These are phyloP conservation scores for Vireo griseus DNA, from an alignment of 2,797 vertebrate species.

Conservation along the genomic window DNA sequence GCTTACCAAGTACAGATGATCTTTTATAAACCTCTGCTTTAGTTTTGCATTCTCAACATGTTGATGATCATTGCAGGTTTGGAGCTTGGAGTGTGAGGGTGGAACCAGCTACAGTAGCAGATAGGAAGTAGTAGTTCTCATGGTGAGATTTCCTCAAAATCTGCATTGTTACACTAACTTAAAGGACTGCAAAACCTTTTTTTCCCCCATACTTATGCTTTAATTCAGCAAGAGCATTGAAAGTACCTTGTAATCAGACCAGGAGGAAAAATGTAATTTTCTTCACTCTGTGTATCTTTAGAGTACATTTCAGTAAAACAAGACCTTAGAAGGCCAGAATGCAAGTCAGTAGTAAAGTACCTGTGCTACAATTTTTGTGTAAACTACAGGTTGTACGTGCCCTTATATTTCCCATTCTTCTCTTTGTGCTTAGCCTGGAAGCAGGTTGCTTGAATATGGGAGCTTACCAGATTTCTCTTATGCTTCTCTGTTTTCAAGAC, in stretches of 20 bases:
- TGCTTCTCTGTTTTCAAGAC: not conserved
- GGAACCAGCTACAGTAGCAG: not conserved
- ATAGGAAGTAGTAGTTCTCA: not conserved
- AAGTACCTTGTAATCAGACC: not conserved
- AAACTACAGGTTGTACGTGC: accelerated
- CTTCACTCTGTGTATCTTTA: not conserved
- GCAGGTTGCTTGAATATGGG: not conserved
- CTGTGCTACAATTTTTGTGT: not conserved
- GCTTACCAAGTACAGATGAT: not conserved
- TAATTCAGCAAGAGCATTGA: not conserved
- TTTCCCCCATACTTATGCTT: not conserved
- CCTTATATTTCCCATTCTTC: not conserved
- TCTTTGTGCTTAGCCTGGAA: not conserved
- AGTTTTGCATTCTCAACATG: not conserved
- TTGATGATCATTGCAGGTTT: not conserved
- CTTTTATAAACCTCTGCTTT: not conserved
- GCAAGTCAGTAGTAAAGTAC: not conserved
- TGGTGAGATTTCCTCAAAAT: not conserved
- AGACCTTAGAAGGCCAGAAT: not conserved
- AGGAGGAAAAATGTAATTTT: not conserved
- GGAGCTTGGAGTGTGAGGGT: not conserved
- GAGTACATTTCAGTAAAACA: not conserved
- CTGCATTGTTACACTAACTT: not conserved
- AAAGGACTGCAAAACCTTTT: not conserved
- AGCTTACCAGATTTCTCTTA: not conserved